Conservation (phyloP, 2,113 vertebrate species). For the Helogale parvula region DNA sequence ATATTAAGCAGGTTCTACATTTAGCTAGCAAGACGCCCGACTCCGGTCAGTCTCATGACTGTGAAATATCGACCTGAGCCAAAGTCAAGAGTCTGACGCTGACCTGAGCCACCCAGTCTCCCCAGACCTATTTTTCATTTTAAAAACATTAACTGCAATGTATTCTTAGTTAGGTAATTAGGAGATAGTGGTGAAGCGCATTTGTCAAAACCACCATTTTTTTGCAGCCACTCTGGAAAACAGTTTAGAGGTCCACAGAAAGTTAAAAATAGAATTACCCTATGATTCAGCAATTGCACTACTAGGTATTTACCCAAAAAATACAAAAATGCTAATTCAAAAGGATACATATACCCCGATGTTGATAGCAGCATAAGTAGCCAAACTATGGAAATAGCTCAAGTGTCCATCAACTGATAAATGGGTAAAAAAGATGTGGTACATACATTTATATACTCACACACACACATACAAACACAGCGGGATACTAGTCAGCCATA, state of each 20-base stretch:
- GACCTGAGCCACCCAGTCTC: no score
- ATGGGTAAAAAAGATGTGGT: neutral
- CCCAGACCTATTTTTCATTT: neutral
- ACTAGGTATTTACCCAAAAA: neutral
- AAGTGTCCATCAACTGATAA: neutral
- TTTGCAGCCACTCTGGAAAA: neutral
- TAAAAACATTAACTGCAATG: neutral
- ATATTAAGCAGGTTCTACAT: no score
- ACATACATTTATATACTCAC: neutral
- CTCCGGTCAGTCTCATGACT: no score
- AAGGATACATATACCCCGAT: neutral
- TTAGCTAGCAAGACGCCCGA: no score
- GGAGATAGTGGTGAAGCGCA: neutral
- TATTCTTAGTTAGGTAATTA: neutral
- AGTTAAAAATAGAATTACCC: neutral
- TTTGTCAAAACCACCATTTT: neutral
- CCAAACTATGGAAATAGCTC: neutral
- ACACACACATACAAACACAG: neutral
- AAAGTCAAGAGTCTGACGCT: no score
- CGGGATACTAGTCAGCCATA: neutral
- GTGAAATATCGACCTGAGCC: no score
- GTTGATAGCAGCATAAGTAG: neutral
- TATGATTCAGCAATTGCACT: neutral
- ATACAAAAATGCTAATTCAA: neutral
- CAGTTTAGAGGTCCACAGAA: neutral